A percentile compares a stretch with the other conserved stretches of the same genome.
Conservation (phyloP, 64 coral and sea anemone species). For the Astreopora myriophthalma region DNA sequence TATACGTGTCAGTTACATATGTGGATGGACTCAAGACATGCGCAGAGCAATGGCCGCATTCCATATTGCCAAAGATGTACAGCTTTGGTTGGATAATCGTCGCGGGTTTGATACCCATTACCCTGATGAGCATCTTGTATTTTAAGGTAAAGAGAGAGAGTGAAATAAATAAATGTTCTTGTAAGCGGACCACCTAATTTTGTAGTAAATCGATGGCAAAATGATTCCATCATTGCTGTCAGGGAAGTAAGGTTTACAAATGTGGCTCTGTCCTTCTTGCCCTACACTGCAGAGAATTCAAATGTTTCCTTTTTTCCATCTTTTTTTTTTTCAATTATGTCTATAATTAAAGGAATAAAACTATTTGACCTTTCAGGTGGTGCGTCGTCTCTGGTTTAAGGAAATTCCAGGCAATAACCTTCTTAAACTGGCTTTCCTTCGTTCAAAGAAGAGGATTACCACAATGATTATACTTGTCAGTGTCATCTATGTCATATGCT, state of each 20-base stretch:
- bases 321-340: no score
- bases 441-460: constrained; percentile 16
- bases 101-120: neutral
- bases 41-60: constrained; percentile 3
- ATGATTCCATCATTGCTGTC: no score
- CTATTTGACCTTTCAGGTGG: neutral
- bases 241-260: no score
- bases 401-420: neutral
- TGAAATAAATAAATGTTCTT: no score
- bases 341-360: no score
- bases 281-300: no score
- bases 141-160: constrained; percentile 3
- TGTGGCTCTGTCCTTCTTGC: no score
- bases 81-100: constrained; percentile 33
- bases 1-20: constrained; percentile 32
- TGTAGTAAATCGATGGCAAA: no score
- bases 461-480: neutral
- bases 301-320: no score
- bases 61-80: constrained; percentile 3
- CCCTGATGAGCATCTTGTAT: neutral
- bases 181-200: no score
- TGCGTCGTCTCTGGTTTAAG: constrained; percentile 1
- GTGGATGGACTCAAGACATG: neutral
- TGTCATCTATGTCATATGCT: neutral
- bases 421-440: neutral